Evolutionary conservation across 2,888 invertebrate genomes (phyloP).

Genomic region (Argyresthia goedartella): DNA sequence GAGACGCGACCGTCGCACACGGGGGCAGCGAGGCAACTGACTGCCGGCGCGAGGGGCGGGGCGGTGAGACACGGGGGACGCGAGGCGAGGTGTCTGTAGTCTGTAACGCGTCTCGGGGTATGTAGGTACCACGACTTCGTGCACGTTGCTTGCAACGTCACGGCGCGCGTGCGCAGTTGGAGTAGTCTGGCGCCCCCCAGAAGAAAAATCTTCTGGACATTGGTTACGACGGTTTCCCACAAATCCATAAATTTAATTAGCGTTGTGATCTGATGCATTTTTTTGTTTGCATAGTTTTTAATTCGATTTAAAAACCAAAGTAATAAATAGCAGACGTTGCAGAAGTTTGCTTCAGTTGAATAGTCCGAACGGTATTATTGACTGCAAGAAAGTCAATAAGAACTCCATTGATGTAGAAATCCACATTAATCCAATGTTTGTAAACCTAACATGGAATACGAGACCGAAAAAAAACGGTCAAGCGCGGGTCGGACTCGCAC

Average conservation of each 20-base stretch:
- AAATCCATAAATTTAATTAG: conserved; percentile 11
- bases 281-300: background rate
- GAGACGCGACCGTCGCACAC: conserved; percentile 62
- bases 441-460: too few relatives aligned
- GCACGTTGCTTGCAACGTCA: conserved; percentile 65
- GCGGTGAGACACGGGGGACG: conserved; percentile 16
- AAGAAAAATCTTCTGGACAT: conserved; percentile 18
- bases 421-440: too few relatives aligned
- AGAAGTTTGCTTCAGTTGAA: too few relatives aligned
- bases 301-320: background rate
- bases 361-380: too few relatives aligned
- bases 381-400: too few relatives aligned
- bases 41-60: conserved; percentile 21
- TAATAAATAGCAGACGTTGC: too few relatives aligned
- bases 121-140: conserved; percentile 29
- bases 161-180: conserved; percentile 47
- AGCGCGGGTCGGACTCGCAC: too few relatives aligned
- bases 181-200: conserved; percentile 21
- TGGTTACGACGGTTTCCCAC: background rate
- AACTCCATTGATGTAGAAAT: too few relatives aligned
- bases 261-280: conserved; percentile 1
- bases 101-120: conserved; percentile 44
- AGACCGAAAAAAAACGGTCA: too few relatives aligned
- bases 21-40: conserved; percentile 66
- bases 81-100: conserved; percentile 45